Conservation (phyloP, 2,888 invertebrate genomes). For the Hydriomena furcata region DNA sequence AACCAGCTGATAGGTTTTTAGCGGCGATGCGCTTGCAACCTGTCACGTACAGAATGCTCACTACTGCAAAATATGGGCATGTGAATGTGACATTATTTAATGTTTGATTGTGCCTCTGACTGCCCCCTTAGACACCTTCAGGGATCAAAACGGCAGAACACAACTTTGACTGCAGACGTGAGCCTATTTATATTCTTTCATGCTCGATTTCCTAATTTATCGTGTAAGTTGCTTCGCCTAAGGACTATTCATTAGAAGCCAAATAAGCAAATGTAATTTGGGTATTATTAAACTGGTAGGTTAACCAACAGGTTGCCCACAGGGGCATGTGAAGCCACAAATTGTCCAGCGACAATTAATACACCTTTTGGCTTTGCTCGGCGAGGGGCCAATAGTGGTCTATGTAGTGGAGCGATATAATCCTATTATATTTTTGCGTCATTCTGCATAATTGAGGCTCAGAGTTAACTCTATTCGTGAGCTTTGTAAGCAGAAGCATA, state of each 20-base stretch:
- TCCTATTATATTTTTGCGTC: conserved; percentile 10
- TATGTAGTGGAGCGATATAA: conserved; percentile 5
- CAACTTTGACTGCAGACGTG: no score
- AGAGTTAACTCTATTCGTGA: no score
- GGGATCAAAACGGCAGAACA: no score
- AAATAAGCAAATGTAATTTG: conserved; percentile 23
- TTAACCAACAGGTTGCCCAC: conserved; percentile 49
- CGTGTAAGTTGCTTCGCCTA: conserved; percentile 9
- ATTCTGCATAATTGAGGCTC: conserved; percentile 10
- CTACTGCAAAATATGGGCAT: no score
- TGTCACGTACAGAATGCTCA: no score
- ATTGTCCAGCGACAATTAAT: conserved; percentile 52
- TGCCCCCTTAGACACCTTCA: no score
- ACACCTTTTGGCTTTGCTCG: conserved; percentile 39
- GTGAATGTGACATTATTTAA: no score
- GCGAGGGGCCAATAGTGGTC: conserved; percentile 42
- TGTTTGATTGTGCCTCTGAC: no score
- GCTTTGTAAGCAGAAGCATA: no score
- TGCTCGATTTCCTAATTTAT: conserved; percentile 13
- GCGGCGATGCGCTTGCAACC: no score
- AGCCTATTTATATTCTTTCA: no score
- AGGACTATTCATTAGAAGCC: conserved; percentile 27
- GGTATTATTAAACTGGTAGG: conserved; percentile 31
- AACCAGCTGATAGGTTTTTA: no score
- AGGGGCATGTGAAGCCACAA: conserved; percentile 47